A percentile compares a stretch with the other conserved stretches of the same genome.
Conservation (phyloP, 2,113 vertebrate genomes). For the Sigmodon hispidus region DNA sequence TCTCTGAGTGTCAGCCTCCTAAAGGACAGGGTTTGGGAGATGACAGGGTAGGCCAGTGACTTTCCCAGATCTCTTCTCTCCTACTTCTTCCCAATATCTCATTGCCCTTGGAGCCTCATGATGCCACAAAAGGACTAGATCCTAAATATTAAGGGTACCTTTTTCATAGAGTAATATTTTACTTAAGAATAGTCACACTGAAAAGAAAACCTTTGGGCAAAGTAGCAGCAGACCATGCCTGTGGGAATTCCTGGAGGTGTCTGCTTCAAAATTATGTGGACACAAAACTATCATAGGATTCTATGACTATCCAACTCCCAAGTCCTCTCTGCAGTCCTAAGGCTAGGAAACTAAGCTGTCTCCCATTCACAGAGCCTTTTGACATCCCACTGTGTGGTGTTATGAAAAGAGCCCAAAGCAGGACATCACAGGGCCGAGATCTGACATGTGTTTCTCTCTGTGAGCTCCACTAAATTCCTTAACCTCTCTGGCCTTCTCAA, state of each 20-base stretch:
- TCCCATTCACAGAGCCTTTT: not conserved
- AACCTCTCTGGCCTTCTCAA: not conserved
- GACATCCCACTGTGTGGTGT: not conserved
- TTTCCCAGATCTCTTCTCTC: not conserved
- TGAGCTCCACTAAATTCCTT: not conserved
- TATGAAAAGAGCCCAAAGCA: not conserved
- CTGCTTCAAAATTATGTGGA: not conserved
- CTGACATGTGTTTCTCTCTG: not conserved
- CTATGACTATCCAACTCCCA: not conserved
- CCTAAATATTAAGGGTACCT: not conserved
- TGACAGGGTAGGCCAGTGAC: not conserved
- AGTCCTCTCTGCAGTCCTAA: not conserved
- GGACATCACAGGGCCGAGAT: not conserved
- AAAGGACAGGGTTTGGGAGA: not conserved
- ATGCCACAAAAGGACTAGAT: not conserved
- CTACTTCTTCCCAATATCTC: not conserved
- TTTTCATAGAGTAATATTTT: conserved; percentile 1
- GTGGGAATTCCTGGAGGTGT: too few relatives aligned
- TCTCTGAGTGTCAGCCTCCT: conserved; percentile 19
- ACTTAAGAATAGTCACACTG: not conserved
- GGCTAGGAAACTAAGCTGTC: not conserved
- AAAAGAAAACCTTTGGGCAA: not conserved
- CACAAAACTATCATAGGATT: not conserved
- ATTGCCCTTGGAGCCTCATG: not conserved
- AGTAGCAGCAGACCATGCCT: not conserved